These are phyloP conservation scores for Toxotes chatareus DNA, from an alignment of 2,113 vertebrate genomes.

Conservation along the genomic window DNA sequence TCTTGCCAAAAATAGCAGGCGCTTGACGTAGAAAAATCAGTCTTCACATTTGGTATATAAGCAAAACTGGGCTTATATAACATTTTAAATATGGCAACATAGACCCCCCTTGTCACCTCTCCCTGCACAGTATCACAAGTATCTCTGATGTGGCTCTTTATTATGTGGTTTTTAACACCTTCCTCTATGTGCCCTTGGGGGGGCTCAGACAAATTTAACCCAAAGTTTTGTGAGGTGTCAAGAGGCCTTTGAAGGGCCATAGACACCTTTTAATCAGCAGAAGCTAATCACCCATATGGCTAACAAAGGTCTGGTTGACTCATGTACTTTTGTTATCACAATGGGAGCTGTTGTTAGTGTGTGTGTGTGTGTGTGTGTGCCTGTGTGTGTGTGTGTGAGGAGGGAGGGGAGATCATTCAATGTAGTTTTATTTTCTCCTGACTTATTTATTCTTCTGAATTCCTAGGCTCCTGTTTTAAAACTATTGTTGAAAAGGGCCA, in stretches of 20 bases:
- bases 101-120: conserved; percentile 39
- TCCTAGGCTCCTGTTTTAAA: conserved; percentile 31
- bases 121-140: conserved; percentile 23
- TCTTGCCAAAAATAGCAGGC: conserved; percentile 36
- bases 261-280: conserved; percentile 76
- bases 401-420: not conserved
- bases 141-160: conserved; percentile 33
- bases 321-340: conserved; percentile 68
- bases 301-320: conserved; percentile 73
- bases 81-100: conserved; percentile 19
- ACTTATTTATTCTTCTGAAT: conserved; percentile 37
- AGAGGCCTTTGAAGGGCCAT: conserved; percentile 71
- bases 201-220: conserved; percentile 67
- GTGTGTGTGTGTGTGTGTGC: conserved; percentile 21
- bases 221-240: conserved; percentile 74
- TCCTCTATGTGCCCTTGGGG: conserved; percentile 57
- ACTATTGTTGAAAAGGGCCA: conserved; percentile 36
- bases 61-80: conserved; percentile 18
- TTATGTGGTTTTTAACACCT: conserved; percentile 73
- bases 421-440: not conserved
- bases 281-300: conserved; percentile 77
- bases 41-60: conserved; percentile 46
- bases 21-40: conserved; percentile 37
- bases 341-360: conserved; percentile 37
- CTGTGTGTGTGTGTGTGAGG: not conserved